These are phyloP conservation scores for Lethenteron camtschaticum DNA, from an alignment of 2,113 vertebrate species.

Conservation along the genomic window DNA sequence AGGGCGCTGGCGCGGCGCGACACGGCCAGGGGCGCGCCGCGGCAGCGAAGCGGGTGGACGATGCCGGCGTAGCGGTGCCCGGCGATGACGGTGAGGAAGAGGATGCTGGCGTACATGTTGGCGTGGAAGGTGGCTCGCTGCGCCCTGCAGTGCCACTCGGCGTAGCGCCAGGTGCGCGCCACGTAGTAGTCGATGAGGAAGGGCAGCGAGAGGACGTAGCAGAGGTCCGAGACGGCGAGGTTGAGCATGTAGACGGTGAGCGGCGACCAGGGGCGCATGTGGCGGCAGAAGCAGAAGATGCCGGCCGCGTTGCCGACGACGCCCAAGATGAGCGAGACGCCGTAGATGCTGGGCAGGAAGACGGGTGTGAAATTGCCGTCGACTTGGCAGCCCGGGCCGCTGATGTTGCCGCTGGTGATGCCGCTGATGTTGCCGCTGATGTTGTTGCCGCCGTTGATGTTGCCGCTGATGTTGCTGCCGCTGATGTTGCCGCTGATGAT, in stretches of 20 bases:
- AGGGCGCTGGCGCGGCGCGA: slow-evolving; percentile 35
- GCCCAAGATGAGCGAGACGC: slow-evolving; percentile 47
- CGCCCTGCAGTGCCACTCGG: slow-evolving; percentile 37
- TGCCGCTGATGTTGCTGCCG: too few relatives aligned
- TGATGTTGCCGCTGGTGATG: too few relatives aligned
- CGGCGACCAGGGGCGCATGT: slow-evolving; percentile 57
- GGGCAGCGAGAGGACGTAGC: slow-evolving; percentile 65
- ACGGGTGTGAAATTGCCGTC: slow-evolving; percentile 80
- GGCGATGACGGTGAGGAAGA: slow-evolving; percentile 79
- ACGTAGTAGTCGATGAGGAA: slow-evolving; percentile 71
- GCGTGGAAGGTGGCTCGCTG: slow-evolving; percentile 69
- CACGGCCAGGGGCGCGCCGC: slow-evolving; percentile 19
- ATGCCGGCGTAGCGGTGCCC: slow-evolving; percentile 63
- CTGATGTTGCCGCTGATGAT: too few relatives aligned
- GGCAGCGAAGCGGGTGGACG: slow-evolving; percentile 51
- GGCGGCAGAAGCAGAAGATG: slow-evolving; percentile 35
- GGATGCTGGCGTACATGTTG: slow-evolving; percentile 83
- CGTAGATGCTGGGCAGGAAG: slow-evolving; percentile 54
- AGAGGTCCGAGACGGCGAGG: slow-evolving; percentile 49
- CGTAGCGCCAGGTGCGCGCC: slow-evolving; percentile 64
- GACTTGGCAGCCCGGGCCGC: slow-evolving; percentile 28
- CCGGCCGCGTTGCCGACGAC: slow-evolving; percentile 57
- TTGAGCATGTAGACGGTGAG: slow-evolving; percentile 71
- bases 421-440: too few relatives aligned
- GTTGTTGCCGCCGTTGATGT: too few relatives aligned